Base-by-base conservation (phyloP, 2,113 vertebrate genomes). In the Coptodon bakossiorum region DNA sequence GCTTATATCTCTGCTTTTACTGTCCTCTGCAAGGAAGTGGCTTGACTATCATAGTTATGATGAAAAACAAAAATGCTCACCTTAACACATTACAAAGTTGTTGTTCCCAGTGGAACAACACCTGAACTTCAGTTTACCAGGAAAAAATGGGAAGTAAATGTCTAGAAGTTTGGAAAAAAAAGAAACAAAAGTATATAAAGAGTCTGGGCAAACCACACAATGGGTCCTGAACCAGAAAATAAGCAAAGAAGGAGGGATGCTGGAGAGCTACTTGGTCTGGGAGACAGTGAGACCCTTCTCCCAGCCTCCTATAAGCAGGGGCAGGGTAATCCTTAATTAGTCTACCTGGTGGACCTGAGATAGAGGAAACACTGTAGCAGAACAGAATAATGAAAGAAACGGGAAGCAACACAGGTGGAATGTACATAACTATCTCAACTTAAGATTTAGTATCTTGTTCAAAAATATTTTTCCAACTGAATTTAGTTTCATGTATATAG, bases 191-290 rank as follows among this genome's bases (percentile, higher is more conserved):
- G 40, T 48, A 17, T 19, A 29, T 7, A 0, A 29, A 50, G 43
- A 31, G 43, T 29, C 3, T 0, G 14, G 24, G 24, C 0, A 17
- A 48, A 24, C 71, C 43, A 27, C 1, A 48, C 6, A 0, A 29
- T 48, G 71, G 4, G 43, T 3, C 4, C 66, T 73, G 38, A 45
- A 43, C 68, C 40, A 76, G 43, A 27, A 68, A 68, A 68, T 22
- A 68, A 22, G 38, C 71, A 29, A 48, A 76, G 24, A 19, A 48
- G 9, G 24, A 1, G 71, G 71, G 9, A 48, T 48, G 40, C 68
- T 76, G 40, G 40, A 29, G 40, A 48, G 9, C 40, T 76, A 5
- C 40, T 73, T 73, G 68, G 68, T 76, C 40, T 29, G 4, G 40
- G 68, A 29, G 40, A 48, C 24, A 76, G 40, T 1, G 68, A 76